Evolutionary conservation across 2,888 invertebrate genomes (phyloP), one percentile per base, ranked within the genome.

Genomic region (Capitulum mitella): DNA sequence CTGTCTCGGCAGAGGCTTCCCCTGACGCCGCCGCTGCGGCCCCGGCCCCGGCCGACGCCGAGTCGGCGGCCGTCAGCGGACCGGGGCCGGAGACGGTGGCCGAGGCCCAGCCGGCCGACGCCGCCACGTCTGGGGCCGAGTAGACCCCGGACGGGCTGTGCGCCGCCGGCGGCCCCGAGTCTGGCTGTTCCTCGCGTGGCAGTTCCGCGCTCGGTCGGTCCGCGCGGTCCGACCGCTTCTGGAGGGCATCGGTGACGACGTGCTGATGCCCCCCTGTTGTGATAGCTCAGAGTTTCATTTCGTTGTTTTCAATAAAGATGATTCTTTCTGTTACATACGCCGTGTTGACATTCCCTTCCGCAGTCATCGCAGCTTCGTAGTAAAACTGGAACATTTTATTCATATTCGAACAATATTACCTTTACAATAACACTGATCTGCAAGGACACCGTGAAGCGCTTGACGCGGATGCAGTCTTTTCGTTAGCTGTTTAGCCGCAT

Each of bases 331-430:
- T 54, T 54, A 6, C 3, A n/a, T 54, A 43, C 43, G 43, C 43
- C 12, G 43, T 12, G 43, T 43, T 43, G 43, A n/a, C n/a, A n/a
- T n/a, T n/a, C n/a, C n/a, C n/a, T n/a, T n/a, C n/a, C n/a, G n/a
- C n/a, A n/a, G n/a, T n/a, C n/a, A n/a, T n/a, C n/a, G n/a, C n/a
- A n/a, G n/a, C n/a, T n/a, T n/a, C n/a, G 54, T 54, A 26, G 22
- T 61, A 37, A 70, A 70, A 70, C 70, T 37, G 70, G 70, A 70
- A 37, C 70, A 70, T 70, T 70, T 70, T 70, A 70, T 70, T 70
- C 70, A 34, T 37, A 37, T 70, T 70, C 70, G 70, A 70, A 37
- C 70, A 37, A 70, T 70, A 34, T 70, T 70, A 37, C 37, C 37
- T 70, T 70, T 14, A 70, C 37, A 16, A 22, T 37, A 70, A 64